Conservation (phyloP, 1,140 invertebrate genomes). For the Macrocentrus cingulum region DNA sequence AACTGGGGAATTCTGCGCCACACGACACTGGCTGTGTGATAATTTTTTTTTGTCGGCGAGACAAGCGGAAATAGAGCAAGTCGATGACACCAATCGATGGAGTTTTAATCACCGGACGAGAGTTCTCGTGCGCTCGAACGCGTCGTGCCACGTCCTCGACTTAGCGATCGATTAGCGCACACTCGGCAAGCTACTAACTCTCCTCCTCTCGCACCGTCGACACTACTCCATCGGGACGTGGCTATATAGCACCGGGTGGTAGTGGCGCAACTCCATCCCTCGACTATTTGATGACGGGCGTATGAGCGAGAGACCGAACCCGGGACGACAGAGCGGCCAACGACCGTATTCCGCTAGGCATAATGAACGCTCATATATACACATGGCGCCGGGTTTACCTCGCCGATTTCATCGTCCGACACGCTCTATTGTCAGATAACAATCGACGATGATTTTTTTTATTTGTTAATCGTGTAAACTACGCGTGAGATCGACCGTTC, state of each 20-base stretch:
- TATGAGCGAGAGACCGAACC: neutral
- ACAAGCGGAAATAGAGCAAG: conserved; percentile 18
- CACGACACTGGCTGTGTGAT: too few relatives aligned
- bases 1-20: too few relatives aligned
- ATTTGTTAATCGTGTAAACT: too few relatives aligned
- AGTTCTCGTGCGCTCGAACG: conserved; percentile 7
- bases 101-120: conserved; percentile 24
- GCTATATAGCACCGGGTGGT: neutral
- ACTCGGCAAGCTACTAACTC: neutral
- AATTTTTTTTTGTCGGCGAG: neutral
- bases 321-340: neutral
- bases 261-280: neutral
- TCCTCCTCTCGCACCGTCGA: neutral
- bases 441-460: neutral
- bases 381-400: conserved; percentile 12
- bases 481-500: too few relatives aligned
- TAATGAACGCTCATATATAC: conserved; percentile 25
- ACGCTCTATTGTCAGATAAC: neutral
- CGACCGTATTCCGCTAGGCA: conserved; percentile 19
- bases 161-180: conserved; percentile 23
- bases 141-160: conserved; percentile 11
- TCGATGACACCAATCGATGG: conserved; percentile 25
- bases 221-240: neutral
- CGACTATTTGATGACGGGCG: conserved; percentile 1
- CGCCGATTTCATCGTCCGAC: conserved; percentile 1